Evolutionary conservation across 2,888 invertebrate genomes (phyloP).

Genomic region (Callyntrura guangdongensis): DNA sequence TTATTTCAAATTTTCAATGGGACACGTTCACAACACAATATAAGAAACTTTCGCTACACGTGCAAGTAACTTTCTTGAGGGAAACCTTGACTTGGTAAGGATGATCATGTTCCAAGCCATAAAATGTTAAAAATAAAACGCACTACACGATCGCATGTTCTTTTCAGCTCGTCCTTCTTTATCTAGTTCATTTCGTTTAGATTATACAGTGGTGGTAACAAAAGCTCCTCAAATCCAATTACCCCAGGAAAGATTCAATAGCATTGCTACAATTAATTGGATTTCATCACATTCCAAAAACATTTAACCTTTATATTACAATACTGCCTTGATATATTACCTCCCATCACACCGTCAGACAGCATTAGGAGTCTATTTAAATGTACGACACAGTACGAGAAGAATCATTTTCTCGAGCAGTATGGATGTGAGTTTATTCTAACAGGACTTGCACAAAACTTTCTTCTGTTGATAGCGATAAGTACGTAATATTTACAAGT

Average conservation of each 20-base stretch:
- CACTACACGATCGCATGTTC: neutral
- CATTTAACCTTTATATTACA: no score
- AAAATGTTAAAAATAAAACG: neutral
- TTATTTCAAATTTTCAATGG: neutral
- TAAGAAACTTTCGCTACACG: no score
- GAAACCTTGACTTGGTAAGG: no score
- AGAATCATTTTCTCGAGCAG: neutral
- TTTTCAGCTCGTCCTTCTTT: no score
- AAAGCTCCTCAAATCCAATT: no score
- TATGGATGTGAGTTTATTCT: conserved; percentile 7
- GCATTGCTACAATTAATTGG: no score
- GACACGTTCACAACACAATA: neutral
- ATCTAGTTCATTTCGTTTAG: no score
- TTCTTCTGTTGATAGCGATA: conserved; percentile 10
- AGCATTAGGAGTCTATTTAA: neutral
- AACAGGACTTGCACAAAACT: conserved; percentile 14
- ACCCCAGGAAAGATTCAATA: no score
- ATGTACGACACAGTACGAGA: neutral
- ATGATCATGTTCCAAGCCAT: neutral
- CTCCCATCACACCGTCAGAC: neutral
- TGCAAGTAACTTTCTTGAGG: no score
- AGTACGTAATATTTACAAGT: conserved; percentile 9
- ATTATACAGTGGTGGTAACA: no score
- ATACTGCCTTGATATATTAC: no score
- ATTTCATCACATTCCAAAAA: no score